These are phyloP conservation scores for Nomada flava DNA, from an alignment of 2,888 invertebrate species.

Conservation along the genomic window DNA sequence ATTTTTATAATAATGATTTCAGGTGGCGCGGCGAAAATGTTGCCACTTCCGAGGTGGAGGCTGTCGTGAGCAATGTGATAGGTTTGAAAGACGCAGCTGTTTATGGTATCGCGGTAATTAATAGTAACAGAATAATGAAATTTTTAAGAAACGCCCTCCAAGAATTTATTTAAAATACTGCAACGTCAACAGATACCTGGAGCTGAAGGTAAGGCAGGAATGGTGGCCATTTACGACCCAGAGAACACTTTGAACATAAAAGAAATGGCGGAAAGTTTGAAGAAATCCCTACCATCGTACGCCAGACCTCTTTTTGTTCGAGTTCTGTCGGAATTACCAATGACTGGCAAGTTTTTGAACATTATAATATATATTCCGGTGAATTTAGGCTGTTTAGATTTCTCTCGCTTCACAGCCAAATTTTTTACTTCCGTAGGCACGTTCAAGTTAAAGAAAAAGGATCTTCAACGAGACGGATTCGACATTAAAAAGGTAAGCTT, in stretches of 20 bases:
- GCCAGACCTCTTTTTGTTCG: conserved; percentile 96
- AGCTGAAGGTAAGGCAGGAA: conserved; percentile 95
- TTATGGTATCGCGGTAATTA: conserved; percentile 94
- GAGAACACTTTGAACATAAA: conserved; percentile 86
- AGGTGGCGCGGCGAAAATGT: conserved; percentile 99
- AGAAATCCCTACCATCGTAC: conserved; percentile 91
- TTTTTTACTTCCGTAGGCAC: conserved; percentile 87
- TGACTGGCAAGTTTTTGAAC: conserved; percentile 86
- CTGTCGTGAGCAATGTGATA: conserved; percentile 91
- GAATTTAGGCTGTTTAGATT: not conserved
- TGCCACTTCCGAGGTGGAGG: conserved; percentile 97
- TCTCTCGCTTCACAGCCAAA: not conserved
- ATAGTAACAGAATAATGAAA: not conserved
- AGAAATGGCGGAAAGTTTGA: conserved; percentile 88
- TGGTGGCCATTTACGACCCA: conserved; percentile 95
- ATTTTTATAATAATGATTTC: not conserved
- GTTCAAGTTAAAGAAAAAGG: conserved; percentile 96
- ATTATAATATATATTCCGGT: not conserved
- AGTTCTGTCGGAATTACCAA: conserved; percentile 90
- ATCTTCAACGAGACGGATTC: conserved; percentile 94
- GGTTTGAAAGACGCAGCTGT: conserved; percentile 92
- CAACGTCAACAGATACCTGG: conserved; percentile 88
- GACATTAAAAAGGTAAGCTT: conserved; percentile 88
- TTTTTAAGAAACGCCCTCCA: not conserved
- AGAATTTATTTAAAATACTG: not conserved